Evolutionary conservation across 2,113 vertebrate genomes (phyloP), one percentile per base, ranked within the genome.

Genomic region (Tonatia bakeri): DNA sequence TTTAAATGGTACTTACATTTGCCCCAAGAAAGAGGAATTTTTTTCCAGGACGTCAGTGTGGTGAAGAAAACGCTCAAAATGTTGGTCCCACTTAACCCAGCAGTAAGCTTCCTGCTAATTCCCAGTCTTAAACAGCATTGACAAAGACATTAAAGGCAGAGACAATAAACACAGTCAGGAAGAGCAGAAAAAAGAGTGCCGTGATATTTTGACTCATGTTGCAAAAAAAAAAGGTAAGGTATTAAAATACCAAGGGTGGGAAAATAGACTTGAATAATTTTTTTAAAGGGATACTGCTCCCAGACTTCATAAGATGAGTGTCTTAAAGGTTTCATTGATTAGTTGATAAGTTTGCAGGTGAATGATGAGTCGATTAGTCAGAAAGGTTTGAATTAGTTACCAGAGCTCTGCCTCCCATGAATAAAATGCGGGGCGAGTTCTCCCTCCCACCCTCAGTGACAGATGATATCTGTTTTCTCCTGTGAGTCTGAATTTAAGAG

Each of bases 401-500:
- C 95, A 80, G 97, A 97, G 95, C 89, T 96, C 91, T 92, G 94
- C 95, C 86, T 98, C 94, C 98, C 97, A 92, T 97, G 97, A 98
- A 98, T 98, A 98, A 98, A 97, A 98, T 43, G 94, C 89, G 12
- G 97, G 97, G 95, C 96, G 96, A 91, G 96, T 96, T 96, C 96
- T 84, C 97, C 97, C 98, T 97, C 98, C 95, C 96, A 97, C 98
- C 98, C 97, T 97, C 54, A 4, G 97, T 98, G 98, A 98, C 98
- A 98, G 98, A 99, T 99, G 98, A 99, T 98, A 99, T 99, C 99
- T 98, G 98, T 99, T 99, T 99, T 98, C 98, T 98, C 98, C 98
- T 94, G 77, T 59, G 76, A 98, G 98, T 97, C 98, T 98, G 98
- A 98, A 99, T 99, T 99, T 98, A 98, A 98, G 98, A 99, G 98